Conservation (phyloP, 2,113 vertebrate species). For the Dromiciops gliroides region DNA sequence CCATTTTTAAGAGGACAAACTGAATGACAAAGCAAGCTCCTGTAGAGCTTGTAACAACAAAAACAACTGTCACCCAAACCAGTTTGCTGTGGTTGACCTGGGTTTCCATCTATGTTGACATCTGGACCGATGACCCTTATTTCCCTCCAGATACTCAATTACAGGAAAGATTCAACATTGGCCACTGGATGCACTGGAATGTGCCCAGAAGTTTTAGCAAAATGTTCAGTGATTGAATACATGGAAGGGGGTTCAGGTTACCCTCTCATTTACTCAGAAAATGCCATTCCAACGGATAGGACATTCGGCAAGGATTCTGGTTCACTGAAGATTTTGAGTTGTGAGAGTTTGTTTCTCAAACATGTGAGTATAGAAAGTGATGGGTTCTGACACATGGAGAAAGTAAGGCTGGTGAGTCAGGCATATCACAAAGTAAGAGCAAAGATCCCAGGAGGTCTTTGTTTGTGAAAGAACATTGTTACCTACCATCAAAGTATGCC, state of each 20-base stretch:
- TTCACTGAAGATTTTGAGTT: neutral
- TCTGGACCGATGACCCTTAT: neutral
- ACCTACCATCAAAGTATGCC: neutral
- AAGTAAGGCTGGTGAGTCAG: neutral
- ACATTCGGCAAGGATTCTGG: neutral
- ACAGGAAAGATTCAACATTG: too few species aligned
- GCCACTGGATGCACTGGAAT: neutral
- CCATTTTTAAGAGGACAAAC: conserved; percentile 52
- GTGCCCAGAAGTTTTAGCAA: neutral
- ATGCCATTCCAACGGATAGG: neutral
- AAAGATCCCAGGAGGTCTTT: neutral
- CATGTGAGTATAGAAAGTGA: neutral
- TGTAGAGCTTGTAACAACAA: neutral
- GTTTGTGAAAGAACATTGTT: neutral
- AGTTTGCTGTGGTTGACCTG: neutral
- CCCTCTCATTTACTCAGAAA: neutral
- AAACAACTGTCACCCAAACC: too few species aligned
- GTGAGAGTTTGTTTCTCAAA: neutral
- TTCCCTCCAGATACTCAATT: too few species aligned
- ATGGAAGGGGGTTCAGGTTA: neutral
- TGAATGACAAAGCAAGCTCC: conserved; percentile 19
- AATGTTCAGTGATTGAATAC: neutral
- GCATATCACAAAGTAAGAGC: neutral
- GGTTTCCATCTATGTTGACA: neutral
- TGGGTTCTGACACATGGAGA: neutral